phyloP scores from a whole-genome alignment of 2,113 vertebrate genomes.

The chimpanzee (Pan troglodytes) region DNA sequence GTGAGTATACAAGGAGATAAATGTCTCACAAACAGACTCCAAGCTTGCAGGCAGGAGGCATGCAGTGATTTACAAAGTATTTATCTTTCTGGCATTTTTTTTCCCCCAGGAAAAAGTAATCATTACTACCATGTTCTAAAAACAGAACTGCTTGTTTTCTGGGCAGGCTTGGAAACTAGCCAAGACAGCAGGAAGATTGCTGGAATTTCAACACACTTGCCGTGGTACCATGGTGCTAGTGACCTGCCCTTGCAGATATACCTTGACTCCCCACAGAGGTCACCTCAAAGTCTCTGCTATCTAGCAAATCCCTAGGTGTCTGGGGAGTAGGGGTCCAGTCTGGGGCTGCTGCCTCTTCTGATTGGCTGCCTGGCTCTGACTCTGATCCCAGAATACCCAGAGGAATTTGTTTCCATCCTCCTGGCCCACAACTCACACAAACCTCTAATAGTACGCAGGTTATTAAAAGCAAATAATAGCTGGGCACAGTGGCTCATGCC shows the following conservation, averaged over 20 bases:
- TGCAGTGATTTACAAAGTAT: conserved; percentile 78
- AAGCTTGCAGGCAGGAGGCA: conserved; percentile 71
- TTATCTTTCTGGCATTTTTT: conserved; percentile 74
- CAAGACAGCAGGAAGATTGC: not conserved
- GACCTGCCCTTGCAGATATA: not conserved
- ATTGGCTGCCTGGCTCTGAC: not conserved
- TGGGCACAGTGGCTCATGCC: too few relatives aligned
- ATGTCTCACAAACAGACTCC: conserved; percentile 83
- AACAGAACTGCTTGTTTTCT: conserved; percentile 19
- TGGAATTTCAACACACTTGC: not conserved
- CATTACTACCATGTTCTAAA: not conserved
- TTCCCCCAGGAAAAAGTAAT: conserved; percentile 21
- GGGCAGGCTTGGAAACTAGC: not conserved
- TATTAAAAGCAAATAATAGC: not conserved
- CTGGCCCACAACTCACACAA: not conserved
- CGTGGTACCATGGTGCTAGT: not conserved
- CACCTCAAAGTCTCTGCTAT: not conserved
- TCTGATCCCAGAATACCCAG: not conserved
- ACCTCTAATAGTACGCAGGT: not conserved
- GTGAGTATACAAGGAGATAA: conserved; percentile 80
- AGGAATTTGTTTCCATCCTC: not conserved
- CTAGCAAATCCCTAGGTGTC: not conserved
- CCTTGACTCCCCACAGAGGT: not conserved
- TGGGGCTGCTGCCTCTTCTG: not conserved
- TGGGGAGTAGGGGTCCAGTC: fast-evolving